Evolutionary conservation across 1,140 invertebrate species (phyloP), one percentile per base, ranked within the genome.

Genomic region (Ceratina calcarata): DNA sequence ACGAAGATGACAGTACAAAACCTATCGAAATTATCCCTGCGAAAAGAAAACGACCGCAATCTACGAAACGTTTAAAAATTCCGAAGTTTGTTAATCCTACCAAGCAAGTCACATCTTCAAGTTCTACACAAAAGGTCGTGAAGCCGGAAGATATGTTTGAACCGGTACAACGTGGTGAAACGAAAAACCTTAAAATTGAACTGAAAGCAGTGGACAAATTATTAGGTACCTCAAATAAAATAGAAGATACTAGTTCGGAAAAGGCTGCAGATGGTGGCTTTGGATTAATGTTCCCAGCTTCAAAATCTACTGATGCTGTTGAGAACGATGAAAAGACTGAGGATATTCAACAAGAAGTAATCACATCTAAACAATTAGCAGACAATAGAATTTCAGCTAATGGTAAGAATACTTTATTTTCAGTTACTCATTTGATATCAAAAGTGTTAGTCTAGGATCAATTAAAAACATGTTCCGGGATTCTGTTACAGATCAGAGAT

Each of bases 131-230:
- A 89, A 90, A 92, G 84, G 57, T 86, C 20, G 82, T 94, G 15
- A 94, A 93, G 82, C 91, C 94, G 45, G 93, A 95, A 88, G 95
- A 96, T 88, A 93, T 96, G 64, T 96, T 96, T 93, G 96, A 96
- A 27, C 65, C 88, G 1, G 72, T 91, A 87, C 92, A 92, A 81
- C 78, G 55, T 15, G 92, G 93, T 64, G 90, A 95, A 77, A 87
- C 91, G 53, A 94, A 94, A 85, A 92, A 92, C 82, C 94, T 94
- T 78, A 96, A 95, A 92, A 96, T 96, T 83, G 95, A 95, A 85
- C 73, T 96, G 1, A 95, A 95, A 89, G 93, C 95, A 1, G 85
- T 91, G 20, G 90, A 93, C 81, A 91, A 90, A 65, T 84, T 91
- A 20, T 69, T 88, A 18, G 82, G 88, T 18, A 68, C 64, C 13